Percentiles rank a stretch among this genome's conserved stretches.
phyloP scores from a whole-genome alignment of 1,140 invertebrate genomes.

The Halictus rubicundus region DNA sequence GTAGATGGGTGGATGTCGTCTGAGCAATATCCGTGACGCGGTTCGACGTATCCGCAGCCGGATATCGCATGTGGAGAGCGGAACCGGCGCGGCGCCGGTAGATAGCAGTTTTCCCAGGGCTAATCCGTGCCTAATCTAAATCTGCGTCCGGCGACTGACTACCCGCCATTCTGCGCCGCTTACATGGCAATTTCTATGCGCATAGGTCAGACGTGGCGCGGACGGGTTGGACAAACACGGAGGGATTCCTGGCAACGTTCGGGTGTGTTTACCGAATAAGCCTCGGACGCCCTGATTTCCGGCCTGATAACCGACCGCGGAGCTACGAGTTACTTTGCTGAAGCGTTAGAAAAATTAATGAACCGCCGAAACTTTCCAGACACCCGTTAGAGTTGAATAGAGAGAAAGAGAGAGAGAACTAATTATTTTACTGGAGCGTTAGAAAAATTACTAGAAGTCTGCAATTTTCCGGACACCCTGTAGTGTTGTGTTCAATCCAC shows the following conservation, averaged over 20 bases:
- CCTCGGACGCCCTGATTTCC: neutral
- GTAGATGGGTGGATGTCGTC: neutral
- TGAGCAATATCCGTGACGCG: constrained; percentile 23
- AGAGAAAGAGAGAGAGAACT: too few relatives aligned
- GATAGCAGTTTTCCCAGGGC: constrained; percentile 23
- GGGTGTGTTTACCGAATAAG: neutral
- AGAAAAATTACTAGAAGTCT: too few relatives aligned
- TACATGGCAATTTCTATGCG: constrained; percentile 43
- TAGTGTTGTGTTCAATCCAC: too few relatives aligned
- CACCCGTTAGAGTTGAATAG: too few relatives aligned
- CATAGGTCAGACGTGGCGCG: constrained; percentile 35
- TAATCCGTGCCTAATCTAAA: constrained; percentile 46
- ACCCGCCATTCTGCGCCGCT: constrained; percentile 10
- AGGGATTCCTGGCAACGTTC: neutral
- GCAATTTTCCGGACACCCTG: too few relatives aligned
- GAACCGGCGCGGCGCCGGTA: neutral
- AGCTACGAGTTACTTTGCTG: too few relatives aligned
- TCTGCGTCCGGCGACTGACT: constrained; percentile 30
- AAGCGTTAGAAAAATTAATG: too few relatives aligned
- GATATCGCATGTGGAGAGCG: neutral
- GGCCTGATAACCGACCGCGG: neutral
- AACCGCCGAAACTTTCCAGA: too few relatives aligned
- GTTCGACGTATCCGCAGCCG: constrained; percentile 9
- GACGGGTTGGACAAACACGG: constrained; percentile 30
- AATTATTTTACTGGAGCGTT: too few relatives aligned